Conservation (phyloP, 2,797 vertebrate genomes). For the Hephaestus fuliginosus region DNA sequence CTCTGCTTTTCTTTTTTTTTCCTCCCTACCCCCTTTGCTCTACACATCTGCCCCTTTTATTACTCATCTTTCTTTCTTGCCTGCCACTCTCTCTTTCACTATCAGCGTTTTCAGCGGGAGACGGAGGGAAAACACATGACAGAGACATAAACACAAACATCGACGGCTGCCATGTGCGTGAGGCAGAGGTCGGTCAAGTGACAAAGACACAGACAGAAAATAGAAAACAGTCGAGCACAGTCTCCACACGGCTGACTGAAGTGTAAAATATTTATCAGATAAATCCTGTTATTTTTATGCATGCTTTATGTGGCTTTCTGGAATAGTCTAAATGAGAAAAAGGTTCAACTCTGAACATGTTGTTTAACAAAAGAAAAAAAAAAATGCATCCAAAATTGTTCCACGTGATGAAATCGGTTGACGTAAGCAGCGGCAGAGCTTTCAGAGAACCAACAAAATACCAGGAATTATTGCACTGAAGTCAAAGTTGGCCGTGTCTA, state of each 20-base stretch:
- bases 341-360: background rate
- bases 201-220: slow-evolving; percentile 1
- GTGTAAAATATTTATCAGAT: slow-evolving; percentile 73
- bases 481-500: background rate
- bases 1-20: background rate
- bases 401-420: background rate
- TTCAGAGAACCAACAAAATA: too few relatives aligned
- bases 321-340: background rate
- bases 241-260: slow-evolving; percentile 49
- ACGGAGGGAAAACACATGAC: slow-evolving; percentile 22
- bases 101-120: background rate
- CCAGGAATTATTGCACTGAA: background rate
- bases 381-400: background rate
- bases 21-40: slow-evolving; percentile 3
- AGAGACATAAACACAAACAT: slow-evolving; percentile 20
- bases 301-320: slow-evolving; percentile 45
- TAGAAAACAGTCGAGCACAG: background rate
- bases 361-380: background rate
- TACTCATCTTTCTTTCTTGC: slow-evolving; percentile 17
- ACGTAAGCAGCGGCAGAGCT: background rate
- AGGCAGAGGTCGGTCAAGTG: background rate
- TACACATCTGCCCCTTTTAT: slow-evolving; percentile 7
- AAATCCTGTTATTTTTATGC: slow-evolving; percentile 63
- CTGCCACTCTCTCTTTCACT: slow-evolving; percentile 5
- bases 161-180: slow-evolving; percentile 13